Conservation (phyloP, 2,888 invertebrate genomes). For the Tachina lurida region DNA sequence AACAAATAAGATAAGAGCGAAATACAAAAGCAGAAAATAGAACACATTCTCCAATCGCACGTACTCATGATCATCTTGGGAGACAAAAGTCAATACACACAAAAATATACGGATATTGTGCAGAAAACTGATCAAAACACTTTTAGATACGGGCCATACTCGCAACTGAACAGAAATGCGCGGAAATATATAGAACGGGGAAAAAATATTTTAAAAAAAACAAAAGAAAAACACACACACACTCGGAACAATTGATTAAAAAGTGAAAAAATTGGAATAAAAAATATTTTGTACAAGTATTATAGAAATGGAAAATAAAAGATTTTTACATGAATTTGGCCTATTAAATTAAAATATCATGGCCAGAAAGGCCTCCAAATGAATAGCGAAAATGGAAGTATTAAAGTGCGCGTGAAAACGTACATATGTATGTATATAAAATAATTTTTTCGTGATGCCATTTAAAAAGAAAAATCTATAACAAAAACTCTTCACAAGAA, state of each 20-base stretch:
- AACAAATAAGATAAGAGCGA: constrained; percentile 20
- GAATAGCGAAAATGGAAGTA: constrained; percentile 17
- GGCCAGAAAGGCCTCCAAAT: constrained; percentile 47
- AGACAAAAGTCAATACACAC: background rate
- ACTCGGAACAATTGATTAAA: constrained; percentile 21
- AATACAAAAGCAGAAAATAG: constrained; percentile 35
- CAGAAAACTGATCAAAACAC: constrained; percentile 59
- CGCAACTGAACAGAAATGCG: constrained; percentile 65
- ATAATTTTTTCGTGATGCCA: background rate
- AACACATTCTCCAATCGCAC: constrained; percentile 50
- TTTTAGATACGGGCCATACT: constrained; percentile 67
- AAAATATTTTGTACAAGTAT: constrained; percentile 33
- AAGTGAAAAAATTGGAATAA: constrained; percentile 51
- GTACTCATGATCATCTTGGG: constrained; percentile 31
- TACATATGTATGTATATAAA: background rate
- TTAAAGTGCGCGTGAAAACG: constrained; percentile 18
- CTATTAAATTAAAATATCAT: constrained; percentile 59
- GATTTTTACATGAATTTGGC: constrained; percentile 44
- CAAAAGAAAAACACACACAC: background rate
- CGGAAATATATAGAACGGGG: constrained; percentile 66
- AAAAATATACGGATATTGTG: constrained; percentile 21
- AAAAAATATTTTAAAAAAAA: constrained; percentile 22
- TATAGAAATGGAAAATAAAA: constrained; percentile 50
- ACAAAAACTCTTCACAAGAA: background rate
- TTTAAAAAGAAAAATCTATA: background rate